A percentile compares a stretch with the other conserved stretches of the same genome.
Conservation (phyloP, 37 sponge, comb jelly and placozoan genomes). For the Chondrosia reniformis region DNA sequence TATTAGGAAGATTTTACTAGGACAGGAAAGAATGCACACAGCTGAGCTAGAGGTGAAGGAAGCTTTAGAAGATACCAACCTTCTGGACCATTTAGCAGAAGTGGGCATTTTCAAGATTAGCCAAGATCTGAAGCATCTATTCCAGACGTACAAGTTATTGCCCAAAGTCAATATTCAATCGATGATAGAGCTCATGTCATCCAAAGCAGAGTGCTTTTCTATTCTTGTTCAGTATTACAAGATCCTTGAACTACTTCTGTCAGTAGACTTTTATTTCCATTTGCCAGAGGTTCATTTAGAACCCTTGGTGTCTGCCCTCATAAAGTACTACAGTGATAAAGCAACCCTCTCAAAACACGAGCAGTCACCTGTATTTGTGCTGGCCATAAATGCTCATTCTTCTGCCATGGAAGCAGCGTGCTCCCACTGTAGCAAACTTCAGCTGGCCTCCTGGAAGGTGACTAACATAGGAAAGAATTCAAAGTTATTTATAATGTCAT, state of each 20-base stretch:
- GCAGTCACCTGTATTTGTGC: neutral
- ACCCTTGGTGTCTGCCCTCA: neutral
- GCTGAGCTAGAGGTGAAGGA: neutral
- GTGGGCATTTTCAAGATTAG: constrained; percentile 7
- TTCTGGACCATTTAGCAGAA: neutral
- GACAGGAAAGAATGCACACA: neutral
- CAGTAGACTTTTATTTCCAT: neutral
- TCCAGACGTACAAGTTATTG: neutral
- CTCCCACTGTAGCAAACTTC: neutral
- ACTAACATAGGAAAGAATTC: neutral
- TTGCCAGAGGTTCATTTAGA: neutral
- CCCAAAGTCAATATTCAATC: constrained; percentile 2
- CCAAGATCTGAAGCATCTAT: neutral
- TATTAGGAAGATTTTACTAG: constrained; percentile 31
- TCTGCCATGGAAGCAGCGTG: neutral
- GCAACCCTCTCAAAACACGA: neutral
- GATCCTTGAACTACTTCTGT: neutral
- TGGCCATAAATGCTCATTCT: neutral
- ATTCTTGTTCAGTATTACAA: neutral
- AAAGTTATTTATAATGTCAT: neutral
- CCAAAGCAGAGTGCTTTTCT: neutral
- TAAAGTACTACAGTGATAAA: neutral
- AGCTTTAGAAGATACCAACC: neutral
- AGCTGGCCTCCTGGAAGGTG: constrained; percentile 6
- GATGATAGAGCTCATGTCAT: neutral